phyloP scores from a whole-genome alignment of 2,797 vertebrate genomes.

The Falco peregrinus region DNA sequence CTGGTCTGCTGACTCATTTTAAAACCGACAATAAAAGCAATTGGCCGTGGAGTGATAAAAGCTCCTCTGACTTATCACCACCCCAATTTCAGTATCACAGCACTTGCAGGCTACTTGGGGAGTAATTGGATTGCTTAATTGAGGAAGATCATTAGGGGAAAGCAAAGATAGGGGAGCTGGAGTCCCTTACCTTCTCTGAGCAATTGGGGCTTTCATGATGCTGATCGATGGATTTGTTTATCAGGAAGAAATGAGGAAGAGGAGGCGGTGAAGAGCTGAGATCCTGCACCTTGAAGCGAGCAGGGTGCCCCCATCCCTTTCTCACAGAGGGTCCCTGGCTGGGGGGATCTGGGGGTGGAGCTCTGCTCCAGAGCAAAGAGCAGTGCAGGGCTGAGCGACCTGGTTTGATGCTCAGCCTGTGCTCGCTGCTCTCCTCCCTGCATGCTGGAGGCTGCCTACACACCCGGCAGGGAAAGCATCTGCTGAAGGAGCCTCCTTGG shows the following conservation, averaged over 20 bases:
- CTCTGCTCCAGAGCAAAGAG: not conserved
- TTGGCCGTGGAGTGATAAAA: not conserved
- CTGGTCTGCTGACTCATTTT: not conserved
- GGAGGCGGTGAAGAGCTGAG: not conserved
- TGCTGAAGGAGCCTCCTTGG: not conserved
- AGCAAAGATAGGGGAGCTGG: not conserved
- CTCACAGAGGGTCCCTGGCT: not conserved
- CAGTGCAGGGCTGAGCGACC: not conserved
- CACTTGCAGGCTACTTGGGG: not conserved
- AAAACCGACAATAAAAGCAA: not conserved
- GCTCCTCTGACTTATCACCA: not conserved
- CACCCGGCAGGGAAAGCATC: not conserved
- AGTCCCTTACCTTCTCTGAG: not conserved
- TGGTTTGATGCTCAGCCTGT: not conserved
- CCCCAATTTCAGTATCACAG: fast-evolving
- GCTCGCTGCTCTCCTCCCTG: not conserved
- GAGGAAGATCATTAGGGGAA: not conserved
- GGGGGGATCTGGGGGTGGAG: not conserved
- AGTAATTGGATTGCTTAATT: conserved; percentile 3
- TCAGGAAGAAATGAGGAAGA: not conserved
- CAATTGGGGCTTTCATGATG: fast-evolving
- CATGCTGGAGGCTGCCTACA: not conserved
- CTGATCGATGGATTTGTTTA: not conserved
- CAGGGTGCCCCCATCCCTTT: not conserved
- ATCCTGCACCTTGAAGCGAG: not conserved